phyloP scores from a whole-genome alignment of 1,140 invertebrate genomes.

The Aphaenogaster floridana region DNA sequence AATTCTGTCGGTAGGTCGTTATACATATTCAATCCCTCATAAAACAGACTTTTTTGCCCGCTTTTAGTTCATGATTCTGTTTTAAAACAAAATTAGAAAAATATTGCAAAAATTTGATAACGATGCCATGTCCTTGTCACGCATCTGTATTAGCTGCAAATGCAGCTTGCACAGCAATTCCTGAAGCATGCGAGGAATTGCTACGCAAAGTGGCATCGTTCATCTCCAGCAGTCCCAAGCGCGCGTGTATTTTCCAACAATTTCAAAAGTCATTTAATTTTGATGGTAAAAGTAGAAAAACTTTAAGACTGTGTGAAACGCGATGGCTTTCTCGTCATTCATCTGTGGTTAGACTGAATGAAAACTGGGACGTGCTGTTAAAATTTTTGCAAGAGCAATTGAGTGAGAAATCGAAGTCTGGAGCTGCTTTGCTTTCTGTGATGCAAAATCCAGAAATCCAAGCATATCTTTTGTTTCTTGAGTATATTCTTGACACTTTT shows the following conservation, averaged over 20 bases:
- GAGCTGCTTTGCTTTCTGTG: background rate
- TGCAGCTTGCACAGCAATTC: background rate
- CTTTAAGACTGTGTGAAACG: background rate
- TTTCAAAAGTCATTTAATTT: background rate
- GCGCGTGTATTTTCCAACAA: background rate
- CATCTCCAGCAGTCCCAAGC: background rate
- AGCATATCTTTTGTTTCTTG: slow-evolving; percentile 9
- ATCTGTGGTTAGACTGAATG: background rate
- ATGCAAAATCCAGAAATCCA: slow-evolving; percentile 19
- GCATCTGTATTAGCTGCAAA: background rate
- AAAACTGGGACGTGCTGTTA: background rate
- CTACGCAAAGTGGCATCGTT: background rate
- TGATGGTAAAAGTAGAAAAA: background rate
- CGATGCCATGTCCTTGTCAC: background rate
- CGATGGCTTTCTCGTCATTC: slow-evolving; percentile 13
- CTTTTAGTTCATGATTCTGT: no score
- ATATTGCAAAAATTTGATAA: slow-evolving; percentile 8
- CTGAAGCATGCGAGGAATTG: background rate
- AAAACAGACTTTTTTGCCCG: no score
- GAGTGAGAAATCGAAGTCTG: slow-evolving; percentile 11
- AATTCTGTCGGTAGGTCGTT: no score
- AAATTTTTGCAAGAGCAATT: slow-evolving; percentile 5
- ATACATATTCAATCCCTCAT: no score
- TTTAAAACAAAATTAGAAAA: background rate
- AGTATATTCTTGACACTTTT: slow-evolving; percentile 14